phyloP scores from a whole-genome alignment of 2,888 invertebrate genomes.

The Prosopocoilus inquinatus region DNA sequence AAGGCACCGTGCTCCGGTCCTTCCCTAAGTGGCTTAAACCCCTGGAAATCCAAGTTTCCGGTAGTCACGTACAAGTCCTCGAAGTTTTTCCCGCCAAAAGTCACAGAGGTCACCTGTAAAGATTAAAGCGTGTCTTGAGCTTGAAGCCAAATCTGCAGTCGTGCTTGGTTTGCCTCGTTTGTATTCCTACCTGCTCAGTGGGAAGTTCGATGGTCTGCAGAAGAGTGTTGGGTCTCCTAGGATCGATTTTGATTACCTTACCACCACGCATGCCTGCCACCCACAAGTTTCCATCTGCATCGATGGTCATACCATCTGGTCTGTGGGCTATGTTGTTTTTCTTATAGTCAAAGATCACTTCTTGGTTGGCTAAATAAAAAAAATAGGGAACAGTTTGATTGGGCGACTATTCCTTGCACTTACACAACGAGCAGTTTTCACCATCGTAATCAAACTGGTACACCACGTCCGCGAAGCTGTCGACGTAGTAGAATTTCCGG shows the following conservation, averaged over 20 bases:
- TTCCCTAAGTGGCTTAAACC: conserved; percentile 31
- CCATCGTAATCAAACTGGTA: conserved; percentile 72
- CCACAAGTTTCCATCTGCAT: conserved; percentile 75
- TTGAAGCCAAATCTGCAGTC: too few species aligned
- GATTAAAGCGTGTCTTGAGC: too few species aligned
- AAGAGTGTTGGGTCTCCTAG: conserved; percentile 54
- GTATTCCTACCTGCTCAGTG: conserved; percentile 58
- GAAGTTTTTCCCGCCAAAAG: conserved; percentile 68
- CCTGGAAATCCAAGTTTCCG: conserved; percentile 55
- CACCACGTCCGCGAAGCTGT: conserved; percentile 66
- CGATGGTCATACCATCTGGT: conserved; percentile 78
- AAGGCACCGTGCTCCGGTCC: conserved; percentile 59
- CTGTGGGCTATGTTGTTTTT: conserved; percentile 51
- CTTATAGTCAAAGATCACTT: conserved; percentile 57
- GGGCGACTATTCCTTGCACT: conserved; percentile 5
- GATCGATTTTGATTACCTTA: conserved; percentile 58
- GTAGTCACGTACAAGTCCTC: conserved; percentile 71
- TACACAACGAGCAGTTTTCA: conserved; percentile 58
- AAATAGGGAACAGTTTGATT: too few species aligned
- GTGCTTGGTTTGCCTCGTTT: too few species aligned
- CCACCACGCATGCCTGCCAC: conserved; percentile 71
- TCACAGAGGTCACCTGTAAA: conserved; percentile 60
- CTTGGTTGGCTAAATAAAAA: conserved; percentile 57
- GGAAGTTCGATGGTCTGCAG: conserved; percentile 62
- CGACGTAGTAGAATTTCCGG: conserved; percentile 72